These are phyloP conservation scores for Aspidoscelis tigris DNA, from an alignment of 2,113 vertebrate species.

Conservation along the genomic window DNA sequence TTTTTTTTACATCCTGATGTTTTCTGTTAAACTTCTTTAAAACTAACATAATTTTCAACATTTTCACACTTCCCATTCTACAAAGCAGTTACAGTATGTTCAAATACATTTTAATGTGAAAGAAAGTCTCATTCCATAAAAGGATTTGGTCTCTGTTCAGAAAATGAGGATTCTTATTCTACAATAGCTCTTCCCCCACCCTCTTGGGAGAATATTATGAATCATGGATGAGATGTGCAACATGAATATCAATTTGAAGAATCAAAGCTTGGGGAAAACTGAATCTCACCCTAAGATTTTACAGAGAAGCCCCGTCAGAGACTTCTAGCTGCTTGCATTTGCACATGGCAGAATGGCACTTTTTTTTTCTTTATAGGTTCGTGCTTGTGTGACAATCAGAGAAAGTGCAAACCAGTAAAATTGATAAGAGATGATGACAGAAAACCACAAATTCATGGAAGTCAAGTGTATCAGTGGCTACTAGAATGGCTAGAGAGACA, in stretches of 20 bases:
- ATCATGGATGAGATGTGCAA: conserved; percentile 20
- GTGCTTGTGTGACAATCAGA: neutral
- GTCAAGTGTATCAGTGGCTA: no score
- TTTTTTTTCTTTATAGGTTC: neutral
- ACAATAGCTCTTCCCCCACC: conserved; percentile 16
- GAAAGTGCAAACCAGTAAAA: neutral
- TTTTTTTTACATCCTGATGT: no score
- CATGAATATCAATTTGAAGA: conserved; percentile 9
- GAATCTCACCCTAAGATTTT: neutral
- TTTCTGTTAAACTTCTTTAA: neutral
- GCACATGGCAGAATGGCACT: neutral
- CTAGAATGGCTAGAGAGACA: no score
- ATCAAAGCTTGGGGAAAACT: neutral
- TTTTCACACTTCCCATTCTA: neutral
- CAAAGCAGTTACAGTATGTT: neutral
- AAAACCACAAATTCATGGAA: no score
- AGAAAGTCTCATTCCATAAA: neutral
- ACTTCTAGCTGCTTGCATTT: neutral
- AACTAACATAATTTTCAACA: conserved; percentile 3
- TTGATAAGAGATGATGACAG: no score
- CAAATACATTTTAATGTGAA: neutral
- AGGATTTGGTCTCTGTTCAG: neutral
- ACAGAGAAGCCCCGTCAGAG: neutral
- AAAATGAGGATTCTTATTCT: conserved; percentile 18
- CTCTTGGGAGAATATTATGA: conserved; percentile 24